Evolutionary conservation across 2,113 vertebrate species (phyloP).

Genomic region (Myotis yumanensis): DNA sequence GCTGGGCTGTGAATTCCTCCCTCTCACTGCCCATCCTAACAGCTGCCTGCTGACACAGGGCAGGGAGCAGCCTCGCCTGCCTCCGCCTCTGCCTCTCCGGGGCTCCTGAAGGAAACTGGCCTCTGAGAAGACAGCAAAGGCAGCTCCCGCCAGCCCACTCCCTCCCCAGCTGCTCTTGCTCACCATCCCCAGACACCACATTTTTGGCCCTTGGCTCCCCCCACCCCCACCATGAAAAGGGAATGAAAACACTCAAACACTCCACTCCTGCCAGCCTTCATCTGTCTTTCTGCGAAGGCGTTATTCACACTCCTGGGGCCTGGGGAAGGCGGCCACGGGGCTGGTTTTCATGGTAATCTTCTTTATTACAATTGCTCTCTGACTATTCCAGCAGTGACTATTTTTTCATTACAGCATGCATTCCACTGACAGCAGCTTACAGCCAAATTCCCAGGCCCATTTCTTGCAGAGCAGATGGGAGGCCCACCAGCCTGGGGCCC

Average conservation of each 20-base stretch:
- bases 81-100: no score
- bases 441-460: slow-evolving; percentile 70
- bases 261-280: slow-evolving; percentile 1
- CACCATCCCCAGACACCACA: not conserved
- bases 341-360: slow-evolving; percentile 60
- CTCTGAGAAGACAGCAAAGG: not conserved
- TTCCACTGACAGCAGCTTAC: slow-evolving; percentile 55
- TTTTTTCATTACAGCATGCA: slow-evolving; percentile 69
- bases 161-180: not conserved
- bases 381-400: slow-evolving; percentile 37
- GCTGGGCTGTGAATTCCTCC: not conserved
- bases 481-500: not conserved
- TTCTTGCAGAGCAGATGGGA: slow-evolving; percentile 65
- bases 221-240: not conserved
- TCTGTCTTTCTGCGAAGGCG: not conserved
- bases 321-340: slow-evolving; percentile 40
- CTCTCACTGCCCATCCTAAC: not conserved
- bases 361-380: slow-evolving; percentile 72
- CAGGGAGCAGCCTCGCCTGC: not conserved
- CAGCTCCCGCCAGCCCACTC: not conserved
- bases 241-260: slow-evolving; percentile 41
- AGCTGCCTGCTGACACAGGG: not conserved
- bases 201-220: not conserved
- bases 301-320: slow-evolving; percentile 44
- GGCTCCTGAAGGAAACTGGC: not conserved